phyloP scores from a whole-genome alignment of 2,797 vertebrate genomes.

The Mionectes olivaceus region DNA sequence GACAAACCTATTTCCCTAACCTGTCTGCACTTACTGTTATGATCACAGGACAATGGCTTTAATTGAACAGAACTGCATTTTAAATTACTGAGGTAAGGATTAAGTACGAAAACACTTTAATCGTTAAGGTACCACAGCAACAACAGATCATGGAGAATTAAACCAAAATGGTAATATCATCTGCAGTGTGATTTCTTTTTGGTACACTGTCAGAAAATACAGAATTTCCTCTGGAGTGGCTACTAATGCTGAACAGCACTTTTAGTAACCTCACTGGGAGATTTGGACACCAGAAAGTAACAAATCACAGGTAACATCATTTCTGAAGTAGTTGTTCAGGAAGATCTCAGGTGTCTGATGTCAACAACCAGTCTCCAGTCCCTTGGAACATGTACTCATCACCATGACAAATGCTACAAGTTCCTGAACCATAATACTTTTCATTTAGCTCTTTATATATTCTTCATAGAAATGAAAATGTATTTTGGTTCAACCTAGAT shows the following conservation, averaged over 20 bases:
- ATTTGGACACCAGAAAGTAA: neutral
- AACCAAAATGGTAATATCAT: neutral
- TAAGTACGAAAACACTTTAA: neutral
- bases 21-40: neutral
- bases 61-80: neutral
- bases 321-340: neutral
- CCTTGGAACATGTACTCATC: neutral
- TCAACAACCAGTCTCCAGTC: neutral
- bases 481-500: neutral
- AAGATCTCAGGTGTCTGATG: neutral
- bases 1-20: neutral
- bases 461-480: neutral
- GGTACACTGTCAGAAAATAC: rapidly evolving
- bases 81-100: neutral
- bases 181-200: neutral
- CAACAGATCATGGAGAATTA: neutral
- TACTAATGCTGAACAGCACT: neutral
- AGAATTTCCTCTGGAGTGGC: neutral
- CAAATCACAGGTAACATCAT: neutral
- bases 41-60: neutral
- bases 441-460: neutral
- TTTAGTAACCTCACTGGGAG: neutral
- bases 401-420: neutral
- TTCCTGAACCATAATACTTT: constrained; percentile 7
- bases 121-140: neutral